Percentiles rank a stretch among this genome's conserved stretches.
Evolutionary conservation across 23 tunicate genomes (phyloP).

Genomic region (Phallusia fumigata): DNA sequence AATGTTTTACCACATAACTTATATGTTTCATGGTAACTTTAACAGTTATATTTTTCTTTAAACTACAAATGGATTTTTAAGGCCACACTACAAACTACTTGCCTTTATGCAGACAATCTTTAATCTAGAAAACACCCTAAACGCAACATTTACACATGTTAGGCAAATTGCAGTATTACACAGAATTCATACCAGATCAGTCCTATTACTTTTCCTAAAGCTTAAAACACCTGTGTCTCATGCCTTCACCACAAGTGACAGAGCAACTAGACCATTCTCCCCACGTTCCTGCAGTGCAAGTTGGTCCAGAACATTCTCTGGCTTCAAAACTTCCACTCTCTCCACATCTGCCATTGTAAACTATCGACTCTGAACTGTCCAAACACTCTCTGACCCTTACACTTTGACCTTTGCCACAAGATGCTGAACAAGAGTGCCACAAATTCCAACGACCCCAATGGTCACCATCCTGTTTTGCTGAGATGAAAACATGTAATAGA

Average conservation of each 20-base stretch:
- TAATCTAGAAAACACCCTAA: too few species aligned
- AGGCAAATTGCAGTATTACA: too few species aligned
- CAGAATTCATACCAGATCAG: too few species aligned
- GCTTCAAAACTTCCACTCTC: background rate
- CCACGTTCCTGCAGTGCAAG: slow-evolving; percentile 9
- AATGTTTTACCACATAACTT: too few species aligned
- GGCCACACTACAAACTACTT: too few species aligned
- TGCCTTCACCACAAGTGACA: slow-evolving; percentile 18
- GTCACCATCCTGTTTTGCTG: background rate
- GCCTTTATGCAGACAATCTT: too few species aligned
- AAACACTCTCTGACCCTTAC: slow-evolving; percentile 14
- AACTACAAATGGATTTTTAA: too few species aligned
- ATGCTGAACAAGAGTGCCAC: background rate
- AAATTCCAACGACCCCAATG: background rate
- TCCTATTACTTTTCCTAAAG: too few species aligned
- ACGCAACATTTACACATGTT: too few species aligned
- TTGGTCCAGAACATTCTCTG: background rate
- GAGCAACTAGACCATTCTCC: slow-evolving; percentile 17
- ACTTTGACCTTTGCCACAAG: slow-evolving; percentile 8
- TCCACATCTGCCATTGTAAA: slow-evolving; percentile 2
- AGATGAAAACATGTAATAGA: background rate
- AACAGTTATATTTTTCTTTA: too few species aligned
- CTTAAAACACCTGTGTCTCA: slow-evolving; percentile 14
- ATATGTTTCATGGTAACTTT: too few species aligned
- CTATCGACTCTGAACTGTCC: background rate